phyloP scores from a whole-genome alignment of 2,797 vertebrate species.

The Sebastes hopkinsi region DNA sequence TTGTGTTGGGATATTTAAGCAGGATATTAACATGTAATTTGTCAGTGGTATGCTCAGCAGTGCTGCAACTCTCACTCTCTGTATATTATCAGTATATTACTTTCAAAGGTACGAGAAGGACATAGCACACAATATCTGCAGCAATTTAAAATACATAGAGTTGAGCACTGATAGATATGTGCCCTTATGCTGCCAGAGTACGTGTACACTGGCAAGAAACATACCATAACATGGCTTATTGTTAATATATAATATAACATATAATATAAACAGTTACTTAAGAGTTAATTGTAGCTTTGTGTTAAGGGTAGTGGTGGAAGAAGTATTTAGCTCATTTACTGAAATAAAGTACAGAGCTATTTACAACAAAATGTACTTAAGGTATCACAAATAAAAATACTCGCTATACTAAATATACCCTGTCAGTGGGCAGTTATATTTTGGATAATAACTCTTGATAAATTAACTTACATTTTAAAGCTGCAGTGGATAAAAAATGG shows the following conservation, averaged over 20 bases:
- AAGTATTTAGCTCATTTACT: neutral
- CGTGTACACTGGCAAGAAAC: neutral
- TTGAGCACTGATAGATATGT: neutral
- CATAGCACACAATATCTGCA: neutral
- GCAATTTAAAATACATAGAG: conserved; percentile 6
- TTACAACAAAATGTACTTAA: neutral
- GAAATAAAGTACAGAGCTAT: neutral
- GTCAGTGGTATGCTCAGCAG: conserved; percentile 3
- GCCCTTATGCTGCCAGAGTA: neutral
- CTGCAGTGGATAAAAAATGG: neutral
- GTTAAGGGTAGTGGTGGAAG: neutral
- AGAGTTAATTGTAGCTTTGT: no score
- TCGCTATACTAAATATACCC: neutral
- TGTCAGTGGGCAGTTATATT: neutral
- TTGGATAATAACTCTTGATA: neutral
- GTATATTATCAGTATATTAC: conserved; percentile 10
- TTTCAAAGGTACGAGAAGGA: neutral
- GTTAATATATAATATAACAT: neutral
- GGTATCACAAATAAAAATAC: neutral
- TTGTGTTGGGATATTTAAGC: conserved; percentile 27
- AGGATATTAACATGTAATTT: conserved; percentile 46
- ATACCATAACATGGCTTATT: neutral
- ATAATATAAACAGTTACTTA: neutral
- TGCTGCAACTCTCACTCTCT: conserved; percentile 4
- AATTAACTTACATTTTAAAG: neutral